Percentiles rank a stretch among this genome's conserved stretches.
Conservation (phyloP, 2,888 invertebrate species). For the Acanthococcus lagerstroemiae region DNA sequence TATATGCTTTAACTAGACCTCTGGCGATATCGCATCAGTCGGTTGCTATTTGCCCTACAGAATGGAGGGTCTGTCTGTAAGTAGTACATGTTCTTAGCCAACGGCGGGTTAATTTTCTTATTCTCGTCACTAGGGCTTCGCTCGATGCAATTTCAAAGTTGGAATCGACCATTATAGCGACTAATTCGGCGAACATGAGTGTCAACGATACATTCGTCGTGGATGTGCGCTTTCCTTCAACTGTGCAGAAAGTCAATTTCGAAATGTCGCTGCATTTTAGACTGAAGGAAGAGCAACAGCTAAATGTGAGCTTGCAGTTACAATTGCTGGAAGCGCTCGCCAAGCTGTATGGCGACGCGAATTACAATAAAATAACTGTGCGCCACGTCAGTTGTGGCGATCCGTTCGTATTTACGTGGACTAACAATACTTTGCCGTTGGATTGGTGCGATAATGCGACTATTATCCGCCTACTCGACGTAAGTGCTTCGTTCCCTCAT, state of each 20-base stretch:
- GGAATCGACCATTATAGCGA: constrained; percentile 68
- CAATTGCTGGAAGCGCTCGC: constrained; percentile 5
- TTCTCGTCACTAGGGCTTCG: constrained; percentile 53
- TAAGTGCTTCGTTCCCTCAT: too few species aligned
- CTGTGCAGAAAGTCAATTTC: constrained; percentile 67
- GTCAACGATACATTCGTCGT: constrained; percentile 56
- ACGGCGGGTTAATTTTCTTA: too few species aligned
- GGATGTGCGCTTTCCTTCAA: constrained; percentile 66
- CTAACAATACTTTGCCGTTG: constrained; percentile 73
- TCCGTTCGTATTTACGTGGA: constrained; percentile 64
- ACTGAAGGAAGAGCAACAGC: constrained; percentile 35
- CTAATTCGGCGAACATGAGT: constrained; percentile 63
- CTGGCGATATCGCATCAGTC: too few species aligned
- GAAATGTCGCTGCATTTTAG: constrained; percentile 63
- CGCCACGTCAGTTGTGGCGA: constrained; percentile 12
- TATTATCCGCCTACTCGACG: constrained; percentile 58
- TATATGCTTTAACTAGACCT: too few species aligned
- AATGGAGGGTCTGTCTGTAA: too few species aligned
- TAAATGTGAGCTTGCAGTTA: neutral
- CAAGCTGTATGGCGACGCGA: constrained; percentile 40
- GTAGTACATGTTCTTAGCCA: too few species aligned
- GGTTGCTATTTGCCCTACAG: too few species aligned
- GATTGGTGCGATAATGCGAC: constrained; percentile 66
- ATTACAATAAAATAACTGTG: constrained; percentile 59
- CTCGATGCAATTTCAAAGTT: constrained; percentile 72